Evolutionary conservation across 2,888 invertebrate species (phyloP), one percentile per base, ranked within the genome.

Genomic region (Euzetes globulus): DNA sequence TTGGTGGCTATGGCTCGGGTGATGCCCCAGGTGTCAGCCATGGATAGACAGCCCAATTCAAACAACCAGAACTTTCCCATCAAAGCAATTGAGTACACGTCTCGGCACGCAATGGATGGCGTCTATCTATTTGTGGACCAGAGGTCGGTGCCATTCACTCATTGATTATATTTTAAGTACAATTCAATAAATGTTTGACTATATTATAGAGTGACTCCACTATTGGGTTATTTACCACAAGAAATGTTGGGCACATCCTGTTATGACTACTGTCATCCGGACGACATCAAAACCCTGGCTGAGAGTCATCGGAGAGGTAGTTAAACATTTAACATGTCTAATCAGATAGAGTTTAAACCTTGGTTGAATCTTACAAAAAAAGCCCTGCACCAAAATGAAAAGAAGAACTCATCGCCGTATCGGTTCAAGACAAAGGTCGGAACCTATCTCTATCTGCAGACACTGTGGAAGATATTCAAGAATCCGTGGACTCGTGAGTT

Each of bases 401-500:
- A 11, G 19, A 58, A 58, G 9, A 75, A 82, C 27, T 79, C 80
- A 74, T 80, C 82, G 11, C 79, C 81, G 1, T 82, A 82, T 75
- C 86, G 89, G 78, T 92, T 94, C 84, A 87, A 91, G 75, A 88
- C 88, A 60, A 92, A 92, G 83, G 89, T 90, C 80, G 90, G 90
- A 72, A 85, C 87, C 3, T 90, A 88, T 80, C 86, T 89, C 5
- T 86, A 87, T 72, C 83, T 95, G 19, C 89, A 90, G 80, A 93
- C 92, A 77, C 90, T 90, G 81, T 92, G 92, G 89, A 92, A 90
- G 79, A 89, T 91, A 0, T 94, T 96, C 82, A 88, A 88, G 80
- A 95, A 95, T 84, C 96, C 96, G 0, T 95, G 94, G 94, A 95
- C 94, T 0, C 93, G 93, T 83, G 95, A 95, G 81, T 89, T 93